phyloP scores from a whole-genome alignment of 92 coral and sea anemone genomes.

The Pocillopora grandis region DNA sequence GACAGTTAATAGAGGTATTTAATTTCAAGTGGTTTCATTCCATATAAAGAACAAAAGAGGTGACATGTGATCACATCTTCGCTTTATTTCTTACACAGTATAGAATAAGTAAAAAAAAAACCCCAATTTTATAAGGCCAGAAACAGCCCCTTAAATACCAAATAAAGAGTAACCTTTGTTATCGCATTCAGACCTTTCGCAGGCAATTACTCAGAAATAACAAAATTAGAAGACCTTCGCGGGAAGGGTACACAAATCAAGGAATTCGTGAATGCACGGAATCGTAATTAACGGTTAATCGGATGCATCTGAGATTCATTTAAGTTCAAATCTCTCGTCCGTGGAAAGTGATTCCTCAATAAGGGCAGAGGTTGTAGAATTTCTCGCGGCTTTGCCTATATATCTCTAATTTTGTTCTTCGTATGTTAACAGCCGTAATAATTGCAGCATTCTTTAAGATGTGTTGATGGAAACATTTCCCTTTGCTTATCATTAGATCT shows the following conservation, averaged over 20 bases:
- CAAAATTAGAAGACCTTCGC: neutral
- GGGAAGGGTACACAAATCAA: neutral
- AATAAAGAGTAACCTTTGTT: slow-evolving; percentile 8
- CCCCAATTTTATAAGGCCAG: neutral
- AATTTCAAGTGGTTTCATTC: neutral
- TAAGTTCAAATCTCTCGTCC: neutral
- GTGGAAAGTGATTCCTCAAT: neutral
- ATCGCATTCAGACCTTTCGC: neutral
- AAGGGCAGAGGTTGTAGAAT: slow-evolving; percentile 15
- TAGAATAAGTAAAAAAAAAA: neutral
- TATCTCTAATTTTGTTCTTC: slow-evolving; percentile 28
- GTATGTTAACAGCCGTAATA: slow-evolving; percentile 30
- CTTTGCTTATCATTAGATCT: slow-evolving; percentile 31
- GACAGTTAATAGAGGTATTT: neutral
- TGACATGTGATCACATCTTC: neutral
- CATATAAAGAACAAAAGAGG: neutral
- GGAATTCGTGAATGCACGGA: slow-evolving; percentile 4
- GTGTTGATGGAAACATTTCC: slow-evolving; percentile 26
- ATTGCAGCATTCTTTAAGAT: slow-evolving; percentile 27
- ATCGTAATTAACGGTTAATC: slow-evolving; percentile 8
- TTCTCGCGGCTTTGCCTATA: neutral
- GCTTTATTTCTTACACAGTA: neutral
- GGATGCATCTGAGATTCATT: slow-evolving; percentile 19
- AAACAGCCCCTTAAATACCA: neutral
- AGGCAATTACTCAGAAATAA: slow-evolving; percentile 5